These are phyloP conservation scores for Scaptomyza caliginosa DNA, from an alignment of 2,888 invertebrate genomes.

Conservation along the genomic window DNA sequence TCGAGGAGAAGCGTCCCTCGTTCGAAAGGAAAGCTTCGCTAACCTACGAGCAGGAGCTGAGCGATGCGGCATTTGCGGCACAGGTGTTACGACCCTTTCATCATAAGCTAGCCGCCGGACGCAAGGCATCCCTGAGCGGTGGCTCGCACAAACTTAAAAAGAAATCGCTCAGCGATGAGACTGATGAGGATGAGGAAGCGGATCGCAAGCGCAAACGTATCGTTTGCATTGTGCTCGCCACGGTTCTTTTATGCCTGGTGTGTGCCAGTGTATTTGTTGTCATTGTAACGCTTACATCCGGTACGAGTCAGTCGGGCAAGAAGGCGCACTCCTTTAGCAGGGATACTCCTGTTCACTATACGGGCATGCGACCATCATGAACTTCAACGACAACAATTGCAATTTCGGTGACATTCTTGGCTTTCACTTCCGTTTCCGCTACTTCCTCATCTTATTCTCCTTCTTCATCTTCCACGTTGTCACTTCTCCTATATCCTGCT, in stretches of 20 bases:
- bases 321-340: slow-evolving; percentile 88
- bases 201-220: slow-evolving; percentile 89
- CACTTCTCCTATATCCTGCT: slow-evolving; percentile 14
- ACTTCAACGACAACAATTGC: slow-evolving; percentile 43
- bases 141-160: slow-evolving; percentile 81
- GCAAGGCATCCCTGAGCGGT: slow-evolving; percentile 80
- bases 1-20: slow-evolving; percentile 83
- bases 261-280: slow-evolving; percentile 90
- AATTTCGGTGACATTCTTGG: slow-evolving; percentile 38
- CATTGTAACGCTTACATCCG: slow-evolving; percentile 90
- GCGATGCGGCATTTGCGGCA: slow-evolving; percentile 83
- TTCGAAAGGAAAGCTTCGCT: slow-evolving; percentile 83
- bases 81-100: slow-evolving; percentile 83
- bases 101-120: slow-evolving; percentile 78
- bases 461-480: slow-evolving; percentile 3
- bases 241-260: slow-evolving; percentile 89
- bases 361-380: slow-evolving; percentile 81
- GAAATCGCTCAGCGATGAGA: slow-evolving; percentile 84
- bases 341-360: slow-evolving; percentile 84
- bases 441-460: slow-evolving; percentile 1
- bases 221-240: slow-evolving; percentile 88
- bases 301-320: slow-evolving; percentile 87
- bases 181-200: slow-evolving; percentile 86
- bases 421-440: slow-evolving; percentile 56
- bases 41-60: slow-evolving; percentile 82